Percentiles rank a stretch among this genome's conserved stretches.
Evolutionary conservation across 2,888 invertebrate species (phyloP).

Genomic region (Alloplasta piceator): DNA sequence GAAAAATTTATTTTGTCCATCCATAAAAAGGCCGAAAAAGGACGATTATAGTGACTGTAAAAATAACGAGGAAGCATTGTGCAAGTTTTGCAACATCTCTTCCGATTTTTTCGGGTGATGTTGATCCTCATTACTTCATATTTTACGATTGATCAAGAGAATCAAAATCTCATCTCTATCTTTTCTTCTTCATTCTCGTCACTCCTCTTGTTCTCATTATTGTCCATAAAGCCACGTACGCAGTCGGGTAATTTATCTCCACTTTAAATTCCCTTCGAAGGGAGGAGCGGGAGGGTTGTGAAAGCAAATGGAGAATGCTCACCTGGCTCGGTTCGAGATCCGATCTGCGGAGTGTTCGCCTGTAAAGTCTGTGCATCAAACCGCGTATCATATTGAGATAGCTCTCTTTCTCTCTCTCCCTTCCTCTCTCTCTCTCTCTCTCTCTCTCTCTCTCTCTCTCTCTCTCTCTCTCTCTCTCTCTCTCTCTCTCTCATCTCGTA

Average conservation of each 20-base stretch:
- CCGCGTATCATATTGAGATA: constrained; percentile 34
- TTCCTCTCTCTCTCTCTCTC: too few species aligned
- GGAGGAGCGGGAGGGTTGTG: not conserved
- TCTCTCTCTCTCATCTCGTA: too few species aligned
- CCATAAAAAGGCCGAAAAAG: too few species aligned
- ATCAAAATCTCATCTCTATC: constrained; percentile 71
- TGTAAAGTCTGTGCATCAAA: constrained; percentile 3
- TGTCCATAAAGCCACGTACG: constrained; percentile 11
- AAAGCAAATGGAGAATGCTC: constrained; percentile 45
- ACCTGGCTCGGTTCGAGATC: constrained; percentile 44
- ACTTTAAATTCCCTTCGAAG: constrained; percentile 67
- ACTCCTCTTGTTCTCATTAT: constrained; percentile 52
- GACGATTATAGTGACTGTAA: too few species aligned
- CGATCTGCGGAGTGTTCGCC: constrained; percentile 15
- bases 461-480: too few species aligned
- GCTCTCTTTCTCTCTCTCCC: not conserved
- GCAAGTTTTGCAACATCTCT: too few species aligned
- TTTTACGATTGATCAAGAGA: too few species aligned
- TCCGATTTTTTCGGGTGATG: not conserved
- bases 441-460: too few species aligned
- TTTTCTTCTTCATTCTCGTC: constrained; percentile 59
- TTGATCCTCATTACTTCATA: constrained; percentile 17
- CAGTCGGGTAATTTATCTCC: constrained; percentile 77
- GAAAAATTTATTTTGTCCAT: too few species aligned
- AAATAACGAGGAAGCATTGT: too few species aligned